Percentiles rank a stretch among this genome's conserved stretches.
phyloP scores from a whole-genome alignment of 2,113 vertebrate species.

The Microtus ochrogaster region DNA sequence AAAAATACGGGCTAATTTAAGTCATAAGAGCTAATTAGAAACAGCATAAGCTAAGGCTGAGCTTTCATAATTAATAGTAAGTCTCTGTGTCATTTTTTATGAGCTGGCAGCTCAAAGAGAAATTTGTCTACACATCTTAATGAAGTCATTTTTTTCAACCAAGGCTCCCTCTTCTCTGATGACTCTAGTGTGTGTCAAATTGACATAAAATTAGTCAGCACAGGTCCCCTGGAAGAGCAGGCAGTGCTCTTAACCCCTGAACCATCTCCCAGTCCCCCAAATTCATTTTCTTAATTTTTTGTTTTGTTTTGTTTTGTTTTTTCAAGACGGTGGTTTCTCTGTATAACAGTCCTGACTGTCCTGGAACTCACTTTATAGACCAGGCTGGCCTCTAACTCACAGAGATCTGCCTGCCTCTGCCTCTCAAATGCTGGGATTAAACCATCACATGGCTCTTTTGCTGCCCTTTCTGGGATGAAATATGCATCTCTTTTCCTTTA shows the following conservation, averaged over 20 bases:
- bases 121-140: neutral
- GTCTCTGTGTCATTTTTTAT: neutral
- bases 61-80: neutral
- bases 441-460: neutral
- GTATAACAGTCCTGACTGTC: no score
- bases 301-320: no score
- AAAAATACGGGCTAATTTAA: neutral
- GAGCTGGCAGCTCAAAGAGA: neutral
- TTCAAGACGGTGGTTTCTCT: no score
- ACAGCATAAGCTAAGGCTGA: neutral
- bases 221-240: neutral
- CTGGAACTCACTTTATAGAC: no score
- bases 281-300: neutral
- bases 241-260: neutral
- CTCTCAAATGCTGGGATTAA: no score
- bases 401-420: no score
- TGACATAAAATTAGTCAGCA: neutral
- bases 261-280: neutral
- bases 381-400: no score
- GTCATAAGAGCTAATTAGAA: neutral
- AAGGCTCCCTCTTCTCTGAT: neutral
- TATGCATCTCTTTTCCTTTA: neutral
- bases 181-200: neutral
- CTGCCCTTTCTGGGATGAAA: neutral
- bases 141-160: neutral